Evolutionary conservation across 2,797 vertebrate genomes (phyloP).

Genomic region (Petrocephalus schoutedeni): DNA sequence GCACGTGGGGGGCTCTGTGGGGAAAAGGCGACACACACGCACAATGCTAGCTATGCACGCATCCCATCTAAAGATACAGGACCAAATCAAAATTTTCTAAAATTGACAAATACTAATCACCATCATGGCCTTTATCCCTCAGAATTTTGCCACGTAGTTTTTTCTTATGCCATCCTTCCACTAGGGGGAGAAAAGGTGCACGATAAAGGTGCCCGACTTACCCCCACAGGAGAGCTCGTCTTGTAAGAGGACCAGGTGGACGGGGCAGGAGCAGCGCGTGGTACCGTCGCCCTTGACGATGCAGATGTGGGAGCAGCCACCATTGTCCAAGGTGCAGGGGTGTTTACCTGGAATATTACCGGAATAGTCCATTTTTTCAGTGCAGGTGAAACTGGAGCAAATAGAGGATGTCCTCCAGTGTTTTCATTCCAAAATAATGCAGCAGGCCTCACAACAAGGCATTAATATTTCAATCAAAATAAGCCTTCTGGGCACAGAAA

Average conservation of each 20-base stretch:
- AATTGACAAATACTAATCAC: neutral
- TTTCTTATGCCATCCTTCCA: neutral
- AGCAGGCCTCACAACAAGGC: neutral
- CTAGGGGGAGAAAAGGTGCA: neutral
- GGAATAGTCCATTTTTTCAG: neutral
- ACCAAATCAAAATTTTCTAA: neutral
- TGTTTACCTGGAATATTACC: constrained; percentile 72
- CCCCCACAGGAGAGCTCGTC: constrained; percentile 94
- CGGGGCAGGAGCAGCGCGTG: constrained; percentile 88
- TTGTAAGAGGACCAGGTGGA: constrained; percentile 89
- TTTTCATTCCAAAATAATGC: neutral
- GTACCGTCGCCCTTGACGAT: constrained; percentile 94
- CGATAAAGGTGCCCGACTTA: constrained; percentile 41
- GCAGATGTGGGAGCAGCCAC: constrained; percentile 95
- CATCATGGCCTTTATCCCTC: neutral
- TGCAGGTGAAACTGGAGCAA: neutral
- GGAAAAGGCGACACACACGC: constrained; percentile 5
- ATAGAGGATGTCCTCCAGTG: neutral
- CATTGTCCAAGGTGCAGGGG: constrained; percentile 89
- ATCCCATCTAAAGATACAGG: neutral
- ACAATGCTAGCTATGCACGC: neutral
- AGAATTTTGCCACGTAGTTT: neutral
- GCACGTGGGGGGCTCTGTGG: constrained; percentile 90
- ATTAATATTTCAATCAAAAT: neutral
- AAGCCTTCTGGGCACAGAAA: neutral